A percentile compares a stretch with the other conserved stretches of the same genome.
These are phyloP conservation scores for Rhizomys pruinosus DNA, from an alignment of 2,113 vertebrate species.

Conservation along the genomic window DNA sequence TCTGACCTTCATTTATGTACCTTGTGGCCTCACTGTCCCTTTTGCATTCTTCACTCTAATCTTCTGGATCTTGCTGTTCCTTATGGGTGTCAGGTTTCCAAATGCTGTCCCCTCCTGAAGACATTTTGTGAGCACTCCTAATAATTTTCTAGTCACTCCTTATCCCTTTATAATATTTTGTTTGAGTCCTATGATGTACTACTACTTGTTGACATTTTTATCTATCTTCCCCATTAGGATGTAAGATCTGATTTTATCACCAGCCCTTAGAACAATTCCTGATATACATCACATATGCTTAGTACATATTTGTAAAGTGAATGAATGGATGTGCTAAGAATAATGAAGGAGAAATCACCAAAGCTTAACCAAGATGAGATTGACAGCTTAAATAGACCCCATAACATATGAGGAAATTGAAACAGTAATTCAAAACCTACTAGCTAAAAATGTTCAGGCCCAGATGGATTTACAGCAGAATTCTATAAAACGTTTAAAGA, in stretches of 20 bases:
- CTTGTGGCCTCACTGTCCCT: not conserved
- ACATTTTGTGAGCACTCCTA: not conserved
- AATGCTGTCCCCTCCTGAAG: not conserved
- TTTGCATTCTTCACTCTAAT: constrained; percentile 6
- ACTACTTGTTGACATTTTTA: not conserved
- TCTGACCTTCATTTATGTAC: constrained; percentile 24
- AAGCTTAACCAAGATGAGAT: no score
- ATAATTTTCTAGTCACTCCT: not conserved
- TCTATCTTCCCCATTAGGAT: constrained; percentile 28
- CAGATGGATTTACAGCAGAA: no score
- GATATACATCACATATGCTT: not conserved
- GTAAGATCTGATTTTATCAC: constrained; percentile 28
- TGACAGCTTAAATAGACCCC: no score
- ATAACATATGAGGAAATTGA: no score
- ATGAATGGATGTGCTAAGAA: not conserved
- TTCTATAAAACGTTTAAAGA: no score
- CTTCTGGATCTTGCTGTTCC: not conserved
- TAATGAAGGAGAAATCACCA: constrained; percentile 32
- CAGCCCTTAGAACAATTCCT: not conserved
- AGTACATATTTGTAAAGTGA: not conserved
- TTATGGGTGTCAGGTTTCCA: not conserved
- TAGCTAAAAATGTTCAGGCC: no score
- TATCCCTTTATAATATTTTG: not conserved
- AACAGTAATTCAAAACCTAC: no score
- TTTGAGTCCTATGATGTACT: constrained; percentile 22